Evolutionary conservation across 2,113 vertebrate species (phyloP).

Genomic region (Porphyrio hochstetteri): DNA sequence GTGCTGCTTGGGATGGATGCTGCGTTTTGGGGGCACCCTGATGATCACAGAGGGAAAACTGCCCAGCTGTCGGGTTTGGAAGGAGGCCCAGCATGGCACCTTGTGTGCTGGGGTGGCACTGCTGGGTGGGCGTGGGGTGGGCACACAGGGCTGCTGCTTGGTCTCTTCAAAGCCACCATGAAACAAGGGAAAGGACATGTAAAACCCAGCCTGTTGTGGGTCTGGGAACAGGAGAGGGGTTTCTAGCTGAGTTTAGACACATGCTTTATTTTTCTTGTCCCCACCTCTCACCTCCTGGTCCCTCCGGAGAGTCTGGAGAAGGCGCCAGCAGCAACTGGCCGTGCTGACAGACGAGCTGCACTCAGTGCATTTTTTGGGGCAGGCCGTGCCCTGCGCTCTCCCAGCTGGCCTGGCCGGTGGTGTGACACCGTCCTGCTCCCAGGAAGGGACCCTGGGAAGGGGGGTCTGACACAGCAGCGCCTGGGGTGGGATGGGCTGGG

Average conservation of each 20-base stretch:
- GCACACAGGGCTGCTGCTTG: accelerated
- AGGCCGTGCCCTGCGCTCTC: accelerated
- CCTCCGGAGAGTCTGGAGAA: too few relatives aligned
- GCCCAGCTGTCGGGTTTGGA: not conserved
- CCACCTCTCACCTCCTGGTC: not conserved
- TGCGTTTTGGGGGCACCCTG: accelerated
- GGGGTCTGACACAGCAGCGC: accelerated
- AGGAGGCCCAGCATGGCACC: not conserved
- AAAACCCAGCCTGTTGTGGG: accelerated
- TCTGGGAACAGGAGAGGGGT: not conserved
- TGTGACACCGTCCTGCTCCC: accelerated
- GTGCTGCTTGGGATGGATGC: not conserved
- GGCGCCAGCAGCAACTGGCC: not conserved
- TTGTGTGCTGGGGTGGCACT: not conserved
- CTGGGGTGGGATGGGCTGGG: not conserved
- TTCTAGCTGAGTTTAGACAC: not conserved
- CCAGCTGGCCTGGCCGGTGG: not conserved
- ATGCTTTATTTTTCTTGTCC: not conserved
- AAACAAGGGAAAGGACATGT: accelerated
- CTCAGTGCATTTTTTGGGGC: not conserved
- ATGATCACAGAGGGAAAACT: not conserved
- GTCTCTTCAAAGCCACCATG: accelerated
- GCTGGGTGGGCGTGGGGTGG: accelerated
- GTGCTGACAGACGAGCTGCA: not conserved
- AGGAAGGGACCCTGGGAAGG: not conserved